These are phyloP conservation scores for Hydropsyche tenuis DNA, from an alignment of 1,140 invertebrate genomes.

Conservation along the genomic window DNA sequence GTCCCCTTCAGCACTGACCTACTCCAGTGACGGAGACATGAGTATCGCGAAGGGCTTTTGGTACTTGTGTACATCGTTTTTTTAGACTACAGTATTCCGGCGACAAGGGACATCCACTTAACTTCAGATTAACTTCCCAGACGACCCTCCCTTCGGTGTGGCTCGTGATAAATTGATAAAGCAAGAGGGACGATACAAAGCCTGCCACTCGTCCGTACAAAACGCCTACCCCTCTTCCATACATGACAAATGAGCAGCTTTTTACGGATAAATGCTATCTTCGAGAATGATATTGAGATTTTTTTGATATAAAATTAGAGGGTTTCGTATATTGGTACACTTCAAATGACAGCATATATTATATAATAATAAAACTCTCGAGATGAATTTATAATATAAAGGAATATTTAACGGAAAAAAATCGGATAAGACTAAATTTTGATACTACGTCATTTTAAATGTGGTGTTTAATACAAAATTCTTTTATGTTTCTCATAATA, in stretches of 20 bases:
- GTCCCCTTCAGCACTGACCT: conserved; percentile 37
- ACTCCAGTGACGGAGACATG: conserved; percentile 19
- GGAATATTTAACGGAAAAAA: too few species aligned
- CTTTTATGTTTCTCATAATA: too few species aligned
- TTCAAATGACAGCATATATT: too few species aligned
- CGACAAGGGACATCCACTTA: conserved; percentile 51
- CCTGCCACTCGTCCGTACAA: conserved; percentile 27
- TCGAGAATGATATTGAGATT: too few species aligned
- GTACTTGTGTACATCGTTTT: conserved; percentile 22
- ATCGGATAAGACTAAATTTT: too few species aligned
- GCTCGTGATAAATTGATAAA: conserved; percentile 49
- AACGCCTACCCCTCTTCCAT: background rate
- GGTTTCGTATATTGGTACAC: too few species aligned
- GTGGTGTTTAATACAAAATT: too few species aligned
- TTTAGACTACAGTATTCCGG: conserved; percentile 42
- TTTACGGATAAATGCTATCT: conserved; percentile 20
- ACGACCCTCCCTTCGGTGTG: conserved; percentile 30
- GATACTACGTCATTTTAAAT: too few species aligned
- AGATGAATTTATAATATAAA: too few species aligned
- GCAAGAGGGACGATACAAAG: conserved; percentile 28
- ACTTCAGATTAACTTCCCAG: conserved; percentile 49
- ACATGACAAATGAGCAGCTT: conserved; percentile 46
- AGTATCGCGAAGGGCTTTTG: background rate
- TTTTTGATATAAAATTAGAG: too few species aligned
- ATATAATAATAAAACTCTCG: too few species aligned